phyloP scores from a whole-genome alignment of 2,888 invertebrate genomes.

The Ferrisia virgata region DNA sequence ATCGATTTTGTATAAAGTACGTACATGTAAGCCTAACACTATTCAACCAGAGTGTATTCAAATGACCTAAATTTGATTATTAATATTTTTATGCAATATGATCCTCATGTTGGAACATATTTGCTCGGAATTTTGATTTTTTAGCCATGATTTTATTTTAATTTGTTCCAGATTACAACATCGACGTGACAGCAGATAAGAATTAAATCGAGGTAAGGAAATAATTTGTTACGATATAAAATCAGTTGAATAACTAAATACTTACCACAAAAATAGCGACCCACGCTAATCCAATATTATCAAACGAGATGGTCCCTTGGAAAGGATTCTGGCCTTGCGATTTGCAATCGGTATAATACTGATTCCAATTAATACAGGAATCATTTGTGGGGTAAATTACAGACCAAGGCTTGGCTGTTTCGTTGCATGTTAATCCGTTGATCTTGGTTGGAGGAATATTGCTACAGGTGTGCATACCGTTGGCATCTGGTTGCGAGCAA shows the following conservation, averaged over 20 bases:
- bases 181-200: no score
- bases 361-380: slow-evolving; percentile 97
- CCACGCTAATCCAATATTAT: slow-evolving; percentile 99
- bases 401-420: slow-evolving; percentile 60
- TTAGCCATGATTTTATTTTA: background rate
- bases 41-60: background rate
- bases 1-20: background rate
- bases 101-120: background rate
- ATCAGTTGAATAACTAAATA: no score
- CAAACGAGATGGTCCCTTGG: slow-evolving; percentile 98
- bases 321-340: slow-evolving; percentile 94
- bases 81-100: background rate
- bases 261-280: slow-evolving; percentile 98
- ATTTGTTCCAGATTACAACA: no score
- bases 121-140: background rate
- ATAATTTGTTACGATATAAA: no score
- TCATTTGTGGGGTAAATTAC: slow-evolving; percentile 66
- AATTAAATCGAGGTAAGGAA: no score
- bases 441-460: slow-evolving; percentile 74
- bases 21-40: background rate
- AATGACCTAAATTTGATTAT: background rate
- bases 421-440: slow-evolving; percentile 68
- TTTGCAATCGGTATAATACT: slow-evolving; percentile 93
- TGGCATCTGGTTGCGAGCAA: slow-evolving; percentile 87
- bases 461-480: slow-evolving; percentile 89